Evolutionary conservation across 1,140 invertebrate genomes (phyloP).

Genomic region (Trichonephila clavata): DNA sequence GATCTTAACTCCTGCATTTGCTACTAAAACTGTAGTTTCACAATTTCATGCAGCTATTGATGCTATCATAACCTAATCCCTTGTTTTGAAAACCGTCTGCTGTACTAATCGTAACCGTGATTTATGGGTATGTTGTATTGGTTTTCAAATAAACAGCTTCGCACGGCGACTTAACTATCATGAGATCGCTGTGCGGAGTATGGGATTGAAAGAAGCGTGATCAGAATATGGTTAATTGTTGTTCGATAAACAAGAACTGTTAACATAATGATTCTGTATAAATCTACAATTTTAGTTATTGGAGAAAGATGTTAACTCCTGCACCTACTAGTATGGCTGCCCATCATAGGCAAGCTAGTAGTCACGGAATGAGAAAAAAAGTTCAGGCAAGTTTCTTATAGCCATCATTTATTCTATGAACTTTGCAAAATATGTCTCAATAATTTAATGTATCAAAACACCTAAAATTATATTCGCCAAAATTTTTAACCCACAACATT

Average conservation of each 20-base stretch:
- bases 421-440: too few relatives aligned
- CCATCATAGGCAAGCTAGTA: constrained; percentile 79
- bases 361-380: constrained; percentile 85
- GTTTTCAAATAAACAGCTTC: constrained; percentile 8
- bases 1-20: too few relatives aligned
- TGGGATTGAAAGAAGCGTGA: background rate
- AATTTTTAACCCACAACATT: too few relatives aligned
- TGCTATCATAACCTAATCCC: too few relatives aligned
- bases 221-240: background rate
- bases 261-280: constrained; percentile 8
- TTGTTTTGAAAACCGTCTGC: background rate
- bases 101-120: background rate
- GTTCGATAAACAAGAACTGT: background rate
- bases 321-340: constrained; percentile 75
- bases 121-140: background rate
- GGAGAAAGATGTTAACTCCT: constrained; percentile 72
- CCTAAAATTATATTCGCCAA: too few relatives aligned
- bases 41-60: too few relatives aligned
- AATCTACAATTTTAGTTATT: constrained; percentile 8
- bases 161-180: background rate
- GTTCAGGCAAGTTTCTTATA: constrained; percentile 83
- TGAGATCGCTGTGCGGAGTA: background rate
- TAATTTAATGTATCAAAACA: too few relatives aligned
- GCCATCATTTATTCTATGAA: too few relatives aligned
- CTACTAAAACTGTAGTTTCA: too few relatives aligned